Base-by-base conservation (phyloP, 1,140 invertebrate species). In the Rhagoletis pomonella region DNA sequence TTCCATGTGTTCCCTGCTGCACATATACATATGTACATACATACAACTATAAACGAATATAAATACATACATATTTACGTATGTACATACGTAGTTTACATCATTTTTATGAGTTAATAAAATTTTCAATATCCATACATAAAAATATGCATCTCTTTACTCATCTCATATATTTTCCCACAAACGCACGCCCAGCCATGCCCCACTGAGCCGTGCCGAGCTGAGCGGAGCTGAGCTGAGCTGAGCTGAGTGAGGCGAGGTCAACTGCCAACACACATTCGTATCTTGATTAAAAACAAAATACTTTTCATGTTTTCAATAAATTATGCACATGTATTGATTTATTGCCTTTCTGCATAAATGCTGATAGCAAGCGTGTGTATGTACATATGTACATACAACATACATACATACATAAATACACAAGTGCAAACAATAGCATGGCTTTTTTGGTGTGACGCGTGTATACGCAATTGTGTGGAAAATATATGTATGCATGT, bases 61-160 rank as follows among this genome's bases (percentile, higher is more conserved):
- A 29, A 0, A 1, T 29, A 29, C 29, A 67, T 39, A 39, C 42
- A 77, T 29, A n/a, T 4, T 67, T 67, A 67, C 12, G 12, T 44
- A 69, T 10, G 29, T 77, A 77, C 14, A 77, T 77, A 77, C 12
- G 39, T 47, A 7, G 6, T 81, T 55, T 2, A 7, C 10, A 55
- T 81, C 42, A 81, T 55, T 81, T 81, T 81, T 81, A 81, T 50
- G 73, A 58, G 73, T 81, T 81, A 55, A 81, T 81, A 81, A 81
- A 81, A 81, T 55, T 81, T 81, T 14, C 73, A 81, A 81, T 81
- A 81, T 29, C 29, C 29, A 29, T 29, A 29, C 29, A 29, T 58
- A 81, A 81, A 58, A 55, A 81, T 81, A n/a, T 81, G n/a, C 73
- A 81, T 81, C n/a, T 55, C 55, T 67, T 81, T 55, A 81, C 73